Base-by-base conservation (phyloP, 2,888 invertebrate genomes). In the Thereva nobilitata region DNA sequence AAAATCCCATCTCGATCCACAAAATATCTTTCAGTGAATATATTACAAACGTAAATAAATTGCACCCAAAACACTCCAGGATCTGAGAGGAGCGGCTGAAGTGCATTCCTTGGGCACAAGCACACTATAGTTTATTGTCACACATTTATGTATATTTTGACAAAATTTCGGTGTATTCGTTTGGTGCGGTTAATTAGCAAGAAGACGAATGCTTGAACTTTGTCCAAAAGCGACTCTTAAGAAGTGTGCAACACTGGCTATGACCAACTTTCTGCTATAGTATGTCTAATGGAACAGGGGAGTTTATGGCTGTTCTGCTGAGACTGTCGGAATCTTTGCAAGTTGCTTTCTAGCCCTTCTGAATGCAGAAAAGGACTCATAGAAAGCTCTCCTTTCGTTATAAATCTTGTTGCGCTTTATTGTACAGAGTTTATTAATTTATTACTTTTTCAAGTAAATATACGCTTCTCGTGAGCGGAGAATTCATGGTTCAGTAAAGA, bases 191-290 rank as follows among this genome's bases (percentile, higher is more conserved):
- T 67, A 67, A 67, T 67, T 67, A 67, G 64, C 23, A 52, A 44
- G 56, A 67, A 67, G 67, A 67, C 63, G 64, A 67, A 67, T 67
- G 67, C 35, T 55, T 67, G 52, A 67, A 64, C 64, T 67, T 67
- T 64, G 41, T 52, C 64, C 53, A 64, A 64, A 53, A 64, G 53
- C 53, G 52, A 63, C 63, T 63, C 53, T 52, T 53, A 63, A 52
- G 52, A 50, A 63, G 42, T 52, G 41, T 63, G 42, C 52, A 52
- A 63, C 52, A 52, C 38, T 63, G 53, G 42, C 10, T 52, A 64
- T 34, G 61, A 44, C 52, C 44, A 64, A 53, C 41, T 63, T 41
- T 10, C 52, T 63, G 52, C 52, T 42, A 23, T 35, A n/a, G 45
- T 45, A 45, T 45, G 45, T 7, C 7, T 52, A 52, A 52, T 63